Evolutionary conservation across 2,888 invertebrate species (phyloP).

Genomic region (Margaritifera margaritifera): DNA sequence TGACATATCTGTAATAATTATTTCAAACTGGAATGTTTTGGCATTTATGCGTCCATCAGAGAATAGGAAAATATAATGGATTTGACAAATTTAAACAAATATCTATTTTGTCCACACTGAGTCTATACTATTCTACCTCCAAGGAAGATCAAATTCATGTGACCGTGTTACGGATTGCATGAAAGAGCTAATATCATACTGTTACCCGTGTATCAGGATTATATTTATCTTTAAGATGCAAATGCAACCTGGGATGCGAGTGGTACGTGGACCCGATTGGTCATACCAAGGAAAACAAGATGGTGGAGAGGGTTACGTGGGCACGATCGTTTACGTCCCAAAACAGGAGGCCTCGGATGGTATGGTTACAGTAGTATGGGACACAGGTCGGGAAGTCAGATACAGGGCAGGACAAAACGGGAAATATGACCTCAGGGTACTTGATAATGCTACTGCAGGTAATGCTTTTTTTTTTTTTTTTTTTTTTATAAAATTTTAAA

Average conservation of each 20-base stretch:
- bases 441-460: constrained; percentile 87
- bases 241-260: constrained; percentile 44
- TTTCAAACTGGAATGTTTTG: no score
- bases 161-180: no score
- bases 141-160: no score
- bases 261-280: constrained; percentile 54
- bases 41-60: no score
- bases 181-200: no score
- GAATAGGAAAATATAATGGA: no score
- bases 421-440: constrained; percentile 82
- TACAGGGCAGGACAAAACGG: constrained; percentile 78
- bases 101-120: no score
- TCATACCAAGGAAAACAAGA: constrained; percentile 35
- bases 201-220: no score
- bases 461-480: constrained; percentile 40
- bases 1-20: no score
- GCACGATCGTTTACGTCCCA: constrained; percentile 35
- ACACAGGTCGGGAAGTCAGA: constrained; percentile 41
- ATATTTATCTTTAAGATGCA: background rate
- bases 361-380: constrained; percentile 50
- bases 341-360: constrained; percentile 34
- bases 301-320: constrained; percentile 53
- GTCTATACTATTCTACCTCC: no score
- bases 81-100: no score
- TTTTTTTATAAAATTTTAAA: no score